A percentile compares a stretch with the other conserved stretches of the same genome.
Conservation (phyloP, 2,888 invertebrate species). For the Tenthredo notha region DNA sequence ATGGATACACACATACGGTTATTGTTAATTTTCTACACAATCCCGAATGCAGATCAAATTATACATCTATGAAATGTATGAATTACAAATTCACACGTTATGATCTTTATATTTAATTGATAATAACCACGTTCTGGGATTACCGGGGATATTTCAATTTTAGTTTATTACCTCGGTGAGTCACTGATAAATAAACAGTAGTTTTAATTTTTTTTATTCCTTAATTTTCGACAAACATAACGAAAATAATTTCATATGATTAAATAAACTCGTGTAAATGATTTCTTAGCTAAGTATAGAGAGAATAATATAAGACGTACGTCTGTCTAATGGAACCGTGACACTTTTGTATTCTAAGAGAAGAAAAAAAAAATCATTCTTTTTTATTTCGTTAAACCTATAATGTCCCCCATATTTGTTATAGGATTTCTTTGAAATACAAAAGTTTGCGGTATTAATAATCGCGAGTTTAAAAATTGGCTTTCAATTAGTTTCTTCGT, state of each 20-base stretch:
- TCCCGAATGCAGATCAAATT: background rate
- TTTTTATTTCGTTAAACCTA: background rate
- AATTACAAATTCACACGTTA: background rate
- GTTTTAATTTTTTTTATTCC: too few relatives aligned
- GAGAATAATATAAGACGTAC: too few relatives aligned
- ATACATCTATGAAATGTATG: too few relatives aligned
- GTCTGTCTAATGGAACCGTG: too few relatives aligned
- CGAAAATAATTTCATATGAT: too few relatives aligned
- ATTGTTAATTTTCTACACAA: background rate
- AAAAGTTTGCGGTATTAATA: background rate
- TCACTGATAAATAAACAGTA: too few relatives aligned
- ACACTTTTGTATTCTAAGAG: background rate
- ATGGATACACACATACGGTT: background rate
- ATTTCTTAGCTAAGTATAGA: too few relatives aligned
- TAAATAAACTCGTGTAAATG: too few relatives aligned
- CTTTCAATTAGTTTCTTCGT: background rate
- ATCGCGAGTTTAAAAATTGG: background rate
- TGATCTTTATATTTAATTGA: background rate
- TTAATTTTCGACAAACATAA: too few relatives aligned
- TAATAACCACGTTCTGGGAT: background rate
- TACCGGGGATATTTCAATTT: background rate
- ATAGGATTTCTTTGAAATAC: background rate
- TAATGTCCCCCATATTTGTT: background rate
- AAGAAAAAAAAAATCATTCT: background rate
- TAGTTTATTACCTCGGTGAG: too few relatives aligned